A percentile compares a stretch with the other conserved stretches of the same genome.
These are phyloP conservation scores for Mercenaria mercenaria DNA, from an alignment of 1,140 invertebrate species.

Conservation along the genomic window DNA sequence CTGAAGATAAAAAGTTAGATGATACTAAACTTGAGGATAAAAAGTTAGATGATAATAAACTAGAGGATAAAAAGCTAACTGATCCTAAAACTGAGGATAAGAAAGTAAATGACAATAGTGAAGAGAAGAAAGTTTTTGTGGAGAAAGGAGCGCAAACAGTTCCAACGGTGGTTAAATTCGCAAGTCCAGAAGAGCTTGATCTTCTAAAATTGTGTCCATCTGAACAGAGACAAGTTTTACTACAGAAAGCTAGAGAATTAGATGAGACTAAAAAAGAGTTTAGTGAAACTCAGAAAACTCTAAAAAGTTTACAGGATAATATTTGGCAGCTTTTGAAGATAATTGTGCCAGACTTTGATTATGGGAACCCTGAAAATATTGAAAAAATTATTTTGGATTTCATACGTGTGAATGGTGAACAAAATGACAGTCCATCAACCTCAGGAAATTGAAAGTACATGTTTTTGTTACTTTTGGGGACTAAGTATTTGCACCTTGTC, in stretches of 20 bases:
- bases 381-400: conserved; percentile 65
- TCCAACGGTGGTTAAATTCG: conserved; percentile 58
- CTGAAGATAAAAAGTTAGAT: not conserved
- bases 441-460: not conserved
- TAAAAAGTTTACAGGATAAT: conserved; percentile 52
- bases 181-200: conserved; percentile 55
- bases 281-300: conserved; percentile 21
- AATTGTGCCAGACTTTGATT: conserved; percentile 60
- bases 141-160: conserved; percentile 47
- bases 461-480: not conserved
- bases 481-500: no score
- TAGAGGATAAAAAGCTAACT: conserved; percentile 26
- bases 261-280: conserved; percentile 35
- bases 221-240: conserved; percentile 42
- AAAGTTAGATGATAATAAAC: not conserved
- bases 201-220: conserved; percentile 40
- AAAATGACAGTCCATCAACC: conserved; percentile 13
- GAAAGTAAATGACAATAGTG: not conserved
- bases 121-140: conserved; percentile 42
- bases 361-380: conserved; percentile 62
- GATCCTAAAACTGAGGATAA: not conserved
- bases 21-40: not conserved
- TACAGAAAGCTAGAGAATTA: conserved; percentile 55
- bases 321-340: conserved; percentile 60
- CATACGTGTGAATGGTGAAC: conserved; percentile 60